Evolutionary conservation across 2,797 vertebrate genomes (phyloP).

Genomic region (Mormyrus proboscirostris): DNA sequence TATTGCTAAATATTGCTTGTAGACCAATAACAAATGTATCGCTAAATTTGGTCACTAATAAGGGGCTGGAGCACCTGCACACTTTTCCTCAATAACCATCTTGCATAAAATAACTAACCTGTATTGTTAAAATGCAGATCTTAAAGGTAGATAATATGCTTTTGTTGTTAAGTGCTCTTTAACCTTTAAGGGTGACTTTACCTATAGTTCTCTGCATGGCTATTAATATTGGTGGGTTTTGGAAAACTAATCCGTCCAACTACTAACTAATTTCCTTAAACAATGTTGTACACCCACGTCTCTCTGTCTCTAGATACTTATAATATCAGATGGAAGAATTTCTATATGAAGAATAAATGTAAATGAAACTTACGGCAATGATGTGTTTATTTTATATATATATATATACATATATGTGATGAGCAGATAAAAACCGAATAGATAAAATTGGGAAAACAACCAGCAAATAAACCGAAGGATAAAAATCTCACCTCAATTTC

Average conservation of each 20-base stretch:
- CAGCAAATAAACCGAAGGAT: not conserved
- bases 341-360: not conserved
- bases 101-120: not conserved
- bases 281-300: not conserved
- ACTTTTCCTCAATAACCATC: slow-evolving; percentile 25
- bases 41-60: not conserved
- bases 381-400: not conserved
- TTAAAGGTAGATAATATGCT: not conserved
- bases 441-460: not conserved
- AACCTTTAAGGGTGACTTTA: not conserved
- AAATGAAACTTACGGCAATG: not conserved
- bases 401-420: not conserved
- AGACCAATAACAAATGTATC: not conserved
- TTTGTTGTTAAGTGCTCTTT: not conserved
- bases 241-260: not conserved
- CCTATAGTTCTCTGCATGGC: not conserved
- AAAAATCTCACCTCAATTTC: not conserved
- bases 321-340: not conserved
- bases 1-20: not conserved
- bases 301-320: not conserved
- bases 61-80: not conserved
- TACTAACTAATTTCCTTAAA: not conserved
- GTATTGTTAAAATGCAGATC: not conserved
- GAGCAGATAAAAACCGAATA: not conserved
- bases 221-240: not conserved